Base-by-base conservation (phyloP, 1,140 invertebrate species). In the Dinothrombium tinctorium region DNA sequence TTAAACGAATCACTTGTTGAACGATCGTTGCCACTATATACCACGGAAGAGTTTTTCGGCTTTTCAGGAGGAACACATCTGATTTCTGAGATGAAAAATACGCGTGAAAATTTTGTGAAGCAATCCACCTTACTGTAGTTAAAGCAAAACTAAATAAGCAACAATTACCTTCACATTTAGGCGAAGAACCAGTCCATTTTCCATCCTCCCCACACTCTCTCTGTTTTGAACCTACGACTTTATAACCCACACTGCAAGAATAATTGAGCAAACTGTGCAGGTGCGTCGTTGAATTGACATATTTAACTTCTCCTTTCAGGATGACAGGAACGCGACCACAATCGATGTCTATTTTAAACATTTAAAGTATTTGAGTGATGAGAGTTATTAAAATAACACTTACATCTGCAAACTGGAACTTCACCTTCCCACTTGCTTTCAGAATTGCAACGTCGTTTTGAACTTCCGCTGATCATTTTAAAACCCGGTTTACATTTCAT, bases 131-230 rank as follows among this genome's bases (percentile, higher is more conserved):
- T n/a, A n/a, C n/a, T n/a, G n/a, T n/a, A n/a, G n/a, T n/a, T n/a
- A n/a, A n/a, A n/a, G n/a, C n/a, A n/a, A n/a, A n/a, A n/a, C n/a
- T n/a, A n/a, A n/a, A n/a, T n/a, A n/a, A n/a, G n/a, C n/a, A n/a
- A n/a, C n/a, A n/a, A n/a, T n/a, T n/a, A 62, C 87, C 82, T 74
- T 86, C 78, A 57, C 83, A 90, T 61, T 73, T 74, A 0, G 83
- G 81, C 0, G 73, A 68, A 1, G 62, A 61, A 33, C 80, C 79
- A 53, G 75, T 81, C 83, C 83, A 87, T 51, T 71, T 66, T 41
- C 70, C 71, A 49, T 71, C 73, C 43, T 75, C 69, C 8, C 67
- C 58, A 53, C 86, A 92, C 19, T 68, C 62, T 44, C 77, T 61
- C 0, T 46, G 48, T 7, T 46, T 35, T 65, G 68, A 5, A 0